Percentiles rank a stretch among this genome's conserved stretches.
phyloP scores from a whole-genome alignment of 2,797 vertebrate species.

The Poeciliopsis gracilis region DNA sequence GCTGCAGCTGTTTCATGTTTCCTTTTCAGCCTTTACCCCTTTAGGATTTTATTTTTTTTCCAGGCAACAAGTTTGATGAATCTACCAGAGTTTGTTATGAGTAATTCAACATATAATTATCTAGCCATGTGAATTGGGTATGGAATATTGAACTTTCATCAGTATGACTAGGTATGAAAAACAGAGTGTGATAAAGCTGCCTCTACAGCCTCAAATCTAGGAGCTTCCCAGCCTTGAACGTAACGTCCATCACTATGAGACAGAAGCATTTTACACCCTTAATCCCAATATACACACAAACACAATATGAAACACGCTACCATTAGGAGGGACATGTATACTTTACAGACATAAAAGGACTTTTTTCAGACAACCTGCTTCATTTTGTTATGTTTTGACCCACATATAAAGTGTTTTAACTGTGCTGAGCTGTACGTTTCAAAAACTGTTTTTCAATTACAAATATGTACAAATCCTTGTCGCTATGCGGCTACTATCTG shows the following conservation, averaged over 20 bases:
- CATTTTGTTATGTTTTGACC: not conserved
- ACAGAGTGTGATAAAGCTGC: not conserved
- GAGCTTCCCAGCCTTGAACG: not conserved
- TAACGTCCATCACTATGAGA: not conserved
- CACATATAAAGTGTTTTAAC: not conserved
- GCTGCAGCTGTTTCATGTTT: conserved; percentile 23
- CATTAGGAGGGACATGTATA: not conserved
- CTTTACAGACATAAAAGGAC: not conserved
- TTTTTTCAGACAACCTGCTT: not conserved
- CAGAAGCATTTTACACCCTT: not conserved
- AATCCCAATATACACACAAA: not conserved
- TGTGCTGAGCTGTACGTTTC: not conserved
- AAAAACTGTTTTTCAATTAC: too few relatives aligned
- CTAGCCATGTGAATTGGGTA: not conserved
- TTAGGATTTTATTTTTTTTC: conserved; percentile 9
- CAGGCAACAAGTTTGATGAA: conserved; percentile 4
- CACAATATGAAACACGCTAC: not conserved
- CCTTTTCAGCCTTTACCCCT: conserved; percentile 4
- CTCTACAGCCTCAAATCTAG: not conserved
- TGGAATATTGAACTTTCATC: not conserved
- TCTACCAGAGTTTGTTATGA: not conserved
- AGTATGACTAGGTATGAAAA: not conserved
- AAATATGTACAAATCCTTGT: too few relatives aligned
- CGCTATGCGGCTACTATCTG: too few relatives aligned
- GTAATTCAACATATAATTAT: not conserved